Conservation (phyloP, 2,888 invertebrate genomes). For the Catotricha subobsoleta region DNA sequence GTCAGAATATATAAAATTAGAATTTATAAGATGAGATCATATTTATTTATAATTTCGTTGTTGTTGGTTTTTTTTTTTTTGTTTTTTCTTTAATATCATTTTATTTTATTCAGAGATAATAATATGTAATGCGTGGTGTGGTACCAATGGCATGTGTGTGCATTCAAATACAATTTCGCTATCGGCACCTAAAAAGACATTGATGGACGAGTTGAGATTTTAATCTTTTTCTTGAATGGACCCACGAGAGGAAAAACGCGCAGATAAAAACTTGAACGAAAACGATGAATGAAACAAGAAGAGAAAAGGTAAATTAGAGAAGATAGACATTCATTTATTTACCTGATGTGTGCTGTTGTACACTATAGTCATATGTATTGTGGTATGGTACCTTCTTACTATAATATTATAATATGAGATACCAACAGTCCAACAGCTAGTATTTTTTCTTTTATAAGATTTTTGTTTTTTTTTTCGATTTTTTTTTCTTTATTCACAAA, state of each 20-base stretch:
- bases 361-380: neutral
- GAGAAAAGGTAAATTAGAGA: neutral
- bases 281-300: neutral
- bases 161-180: neutral
- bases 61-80: too few species aligned
- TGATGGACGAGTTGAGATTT: constrained; percentile 8
- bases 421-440: too few species aligned
- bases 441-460: too few species aligned
- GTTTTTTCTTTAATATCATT: neutral
- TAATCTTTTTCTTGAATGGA: constrained; percentile 6
- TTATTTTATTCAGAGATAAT: neutral
- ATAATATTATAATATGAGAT: neutral
- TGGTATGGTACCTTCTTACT: neutral
- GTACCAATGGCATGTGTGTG: neutral
- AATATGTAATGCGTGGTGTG: neutral
- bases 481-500: neutral
- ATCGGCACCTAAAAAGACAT: constrained; percentile 8
- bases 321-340: neutral
- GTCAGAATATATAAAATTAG: neutral
- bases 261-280: too few species aligned
- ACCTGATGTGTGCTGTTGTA: neutral
- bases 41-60: too few species aligned
- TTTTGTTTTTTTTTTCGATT: too few species aligned
- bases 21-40: constrained; percentile 2
- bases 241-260: too few species aligned